Evolutionary conservation across 2,797 vertebrate species (phyloP), one percentile per base, ranked within the genome.

Genomic region (Anniella stebbinsi): DNA sequence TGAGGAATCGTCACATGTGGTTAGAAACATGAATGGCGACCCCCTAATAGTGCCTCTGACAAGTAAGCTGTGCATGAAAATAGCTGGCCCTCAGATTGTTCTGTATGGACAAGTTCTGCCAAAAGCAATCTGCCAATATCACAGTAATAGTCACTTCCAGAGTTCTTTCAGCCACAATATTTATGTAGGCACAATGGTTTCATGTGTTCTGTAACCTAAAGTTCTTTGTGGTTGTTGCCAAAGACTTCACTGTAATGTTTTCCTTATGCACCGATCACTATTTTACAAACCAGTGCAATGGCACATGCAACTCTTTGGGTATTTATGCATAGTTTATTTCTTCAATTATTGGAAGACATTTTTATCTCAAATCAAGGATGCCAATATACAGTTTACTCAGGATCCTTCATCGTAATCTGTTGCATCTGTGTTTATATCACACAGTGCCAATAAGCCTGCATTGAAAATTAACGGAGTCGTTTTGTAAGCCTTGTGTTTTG

Each of bases 371-470:
- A 73, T 66, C 25, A 54, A 18, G 11, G 73, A 89, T 57, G 30
- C 60, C 67, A 80, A 72, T 87, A n/a, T 67, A 15, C 41, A 76
- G 28, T 51, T 90, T 83, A 10, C 28, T 83, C 8, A 11, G 63
- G 60, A 77, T 36, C 48, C 33, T 60, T 81, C 57, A 72, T 21
- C 18, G 17, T 76, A 90, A 87, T 87, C 41, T 67, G 60, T 77
- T 87, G 28, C 85, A 87, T 81, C 41, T 69, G 89, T 82, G 63
- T 90, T 90, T 87, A 77, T 81, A 87, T 87, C 45, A 77, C 36
- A 25, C 60, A 57, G 30, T 69, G 85, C 85, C 88, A 73, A 15
- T 45, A 72, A 86, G 54, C 76, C 51, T 80, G 23, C 84, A 80
- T 28, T 36, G 88, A n/a, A 48, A 72, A 87, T 87, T 81, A 51